A percentile compares a stretch with the other conserved stretches of the same genome.
Conservation (phyloP, 2,113 vertebrate genomes). For the Carassius gibelio region DNA sequence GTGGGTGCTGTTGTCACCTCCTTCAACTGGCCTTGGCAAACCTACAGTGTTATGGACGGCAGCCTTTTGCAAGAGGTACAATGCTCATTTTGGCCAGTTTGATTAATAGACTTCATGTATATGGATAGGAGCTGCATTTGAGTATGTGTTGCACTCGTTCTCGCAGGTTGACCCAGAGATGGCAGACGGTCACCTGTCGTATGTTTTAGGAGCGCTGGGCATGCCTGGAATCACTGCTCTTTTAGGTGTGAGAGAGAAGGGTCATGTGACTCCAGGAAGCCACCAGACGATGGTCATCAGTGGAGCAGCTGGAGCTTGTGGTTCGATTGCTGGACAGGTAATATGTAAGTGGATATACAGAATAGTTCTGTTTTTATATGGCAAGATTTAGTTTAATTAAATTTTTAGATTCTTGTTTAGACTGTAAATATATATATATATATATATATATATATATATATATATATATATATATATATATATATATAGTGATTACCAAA, state of each 20-base stretch:
- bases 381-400: not conserved
- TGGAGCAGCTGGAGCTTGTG: slow-evolving; percentile 92
- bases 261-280: slow-evolving; percentile 79
- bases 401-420: no score
- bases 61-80: slow-evolving; percentile 83
- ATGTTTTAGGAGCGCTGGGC: slow-evolving; percentile 88
- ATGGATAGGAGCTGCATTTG: not conserved
- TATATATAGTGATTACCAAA: no score
- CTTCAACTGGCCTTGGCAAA: slow-evolving; percentile 94
- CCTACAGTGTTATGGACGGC: slow-evolving; percentile 78
- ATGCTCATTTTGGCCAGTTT: not conserved
- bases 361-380: not conserved
- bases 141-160: not conserved
- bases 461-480: no score
- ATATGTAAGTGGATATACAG: slow-evolving; percentile 9
- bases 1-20: slow-evolving; percentile 84
- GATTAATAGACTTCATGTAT: not conserved
- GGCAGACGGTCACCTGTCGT: slow-evolving; percentile 85
- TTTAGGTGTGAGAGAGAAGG: slow-evolving; percentile 88
- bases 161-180: slow-evolving; percentile 83
- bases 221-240: slow-evolving; percentile 88
- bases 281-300: slow-evolving; percentile 95
- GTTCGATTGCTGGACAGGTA: slow-evolving; percentile 93
- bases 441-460: no score
- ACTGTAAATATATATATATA: no score